Conservation (phyloP, 1,140 invertebrate genomes). For the Diprion similis region DNA sequence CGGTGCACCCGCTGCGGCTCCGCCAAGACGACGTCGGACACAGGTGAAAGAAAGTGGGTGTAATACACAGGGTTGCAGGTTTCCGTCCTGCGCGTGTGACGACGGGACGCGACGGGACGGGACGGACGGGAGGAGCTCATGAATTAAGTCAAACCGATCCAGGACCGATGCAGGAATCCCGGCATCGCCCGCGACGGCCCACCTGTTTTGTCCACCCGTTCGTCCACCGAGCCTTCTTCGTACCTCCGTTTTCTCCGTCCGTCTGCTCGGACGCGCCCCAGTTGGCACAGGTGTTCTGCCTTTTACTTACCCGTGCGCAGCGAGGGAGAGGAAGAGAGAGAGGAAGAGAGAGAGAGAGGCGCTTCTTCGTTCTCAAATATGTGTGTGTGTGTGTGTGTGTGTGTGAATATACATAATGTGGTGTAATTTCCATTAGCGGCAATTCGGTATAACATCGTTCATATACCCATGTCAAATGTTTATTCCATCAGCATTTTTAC, state of each 20-base stretch:
- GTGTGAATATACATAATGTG: too few species aligned
- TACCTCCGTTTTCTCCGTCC: conserved; percentile 30
- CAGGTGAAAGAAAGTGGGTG: too few species aligned
- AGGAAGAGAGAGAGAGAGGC: background rate
- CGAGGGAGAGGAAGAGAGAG: background rate
- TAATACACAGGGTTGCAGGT: background rate
- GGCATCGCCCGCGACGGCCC: conserved; percentile 34
- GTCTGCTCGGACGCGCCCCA: conserved; percentile 45
- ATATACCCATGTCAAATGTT: too few species aligned
- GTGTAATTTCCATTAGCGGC: too few species aligned
- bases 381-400: too few species aligned
- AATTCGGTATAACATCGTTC: too few species aligned
- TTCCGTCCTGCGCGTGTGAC: conserved; percentile 11
- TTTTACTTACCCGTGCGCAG: conserved; percentile 12
- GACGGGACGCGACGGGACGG: conserved; percentile 14
- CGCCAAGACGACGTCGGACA: too few species aligned
- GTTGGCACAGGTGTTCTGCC: conserved; percentile 52
- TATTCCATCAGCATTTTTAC: too few species aligned
- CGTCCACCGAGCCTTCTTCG: too few species aligned
- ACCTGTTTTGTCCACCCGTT: conserved; percentile 53
- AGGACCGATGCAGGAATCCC: conserved; percentile 37
- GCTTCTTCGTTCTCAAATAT: background rate
- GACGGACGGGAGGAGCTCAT: conserved; percentile 20
- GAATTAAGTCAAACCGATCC: conserved; percentile 36
- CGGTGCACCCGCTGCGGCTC: too few species aligned